Conservation (phyloP, 2,113 vertebrate species). For the Cyanistes caeruleus region DNA sequence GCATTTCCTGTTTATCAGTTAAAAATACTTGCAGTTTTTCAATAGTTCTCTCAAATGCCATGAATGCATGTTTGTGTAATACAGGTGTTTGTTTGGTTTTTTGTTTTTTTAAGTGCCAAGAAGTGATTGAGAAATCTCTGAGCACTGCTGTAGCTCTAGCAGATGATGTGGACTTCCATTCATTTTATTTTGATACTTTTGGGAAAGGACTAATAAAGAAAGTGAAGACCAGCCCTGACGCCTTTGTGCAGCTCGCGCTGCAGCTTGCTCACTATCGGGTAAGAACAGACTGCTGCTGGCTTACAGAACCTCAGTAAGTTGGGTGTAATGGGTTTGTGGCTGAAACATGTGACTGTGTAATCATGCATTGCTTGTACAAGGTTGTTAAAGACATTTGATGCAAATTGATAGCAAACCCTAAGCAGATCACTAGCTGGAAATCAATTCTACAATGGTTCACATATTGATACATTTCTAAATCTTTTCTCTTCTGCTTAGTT, state of each 20-base stretch:
- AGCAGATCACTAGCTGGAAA: neutral
- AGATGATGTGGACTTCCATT: conserved; percentile 88
- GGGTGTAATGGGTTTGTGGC: neutral
- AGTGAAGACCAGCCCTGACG: conserved; percentile 90
- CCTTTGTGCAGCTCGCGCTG: conserved; percentile 90
- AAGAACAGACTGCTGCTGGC: neutral
- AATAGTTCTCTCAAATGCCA: neutral
- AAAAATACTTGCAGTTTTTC: neutral
- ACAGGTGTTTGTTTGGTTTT: neutral
- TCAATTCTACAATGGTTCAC: neutral
- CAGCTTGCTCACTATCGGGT: conserved; percentile 96
- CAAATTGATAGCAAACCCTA: neutral
- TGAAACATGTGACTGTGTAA: neutral
- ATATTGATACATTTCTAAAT: neutral
- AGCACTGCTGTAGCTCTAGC: conserved; percentile 81
- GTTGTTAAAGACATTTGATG: neutral
- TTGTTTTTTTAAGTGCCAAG: conserved; percentile 82
- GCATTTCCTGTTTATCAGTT: neutral
- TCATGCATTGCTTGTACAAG: neutral
- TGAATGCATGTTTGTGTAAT: neutral
- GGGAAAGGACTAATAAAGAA: conserved; percentile 96
- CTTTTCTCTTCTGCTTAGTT: neutral
- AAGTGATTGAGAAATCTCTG: conserved; percentile 83
- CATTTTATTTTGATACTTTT: conserved; percentile 85
- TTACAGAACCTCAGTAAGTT: neutral